Conservation (phyloP, 2,888 invertebrate genomes). For the Chrysolina haemoptera region DNA sequence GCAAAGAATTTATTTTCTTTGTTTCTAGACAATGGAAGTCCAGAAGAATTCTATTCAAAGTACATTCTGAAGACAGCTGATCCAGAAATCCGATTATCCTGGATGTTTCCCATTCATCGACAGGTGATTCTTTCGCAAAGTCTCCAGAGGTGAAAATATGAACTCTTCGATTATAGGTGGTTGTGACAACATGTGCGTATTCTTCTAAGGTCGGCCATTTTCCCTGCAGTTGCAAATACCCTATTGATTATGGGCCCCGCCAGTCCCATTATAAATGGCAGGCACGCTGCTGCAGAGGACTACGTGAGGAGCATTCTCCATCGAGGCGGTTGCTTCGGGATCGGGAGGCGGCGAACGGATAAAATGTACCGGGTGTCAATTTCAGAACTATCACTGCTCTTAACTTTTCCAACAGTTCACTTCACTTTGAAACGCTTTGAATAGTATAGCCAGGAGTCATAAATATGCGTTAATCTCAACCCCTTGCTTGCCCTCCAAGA, state of each 20-base stretch:
- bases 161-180: slow-evolving; percentile 53
- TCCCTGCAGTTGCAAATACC: slow-evolving; percentile 72
- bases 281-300: slow-evolving; percentile 68
- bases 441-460: not conserved
- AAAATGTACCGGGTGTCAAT: slow-evolving; percentile 43
- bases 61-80: not conserved
- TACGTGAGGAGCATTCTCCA: slow-evolving; percentile 70
- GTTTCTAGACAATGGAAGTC: too few species aligned
- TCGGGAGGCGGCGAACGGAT: slow-evolving; percentile 64
- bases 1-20: too few species aligned
- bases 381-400: slow-evolving; percentile 10
- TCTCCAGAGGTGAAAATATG: slow-evolving; percentile 29
- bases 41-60: too few species aligned
- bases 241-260: slow-evolving; percentile 72
- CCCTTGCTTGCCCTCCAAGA: too few species aligned
- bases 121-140: slow-evolving; percentile 11
- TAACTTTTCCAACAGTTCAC: not conserved
- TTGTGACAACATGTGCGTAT: slow-evolving; percentile 67
- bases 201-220: slow-evolving; percentile 67
- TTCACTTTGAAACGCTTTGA: not conserved
- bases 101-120: not conserved
- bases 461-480: not conserved
- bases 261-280: slow-evolving; percentile 71
- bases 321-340: slow-evolving; percentile 67
- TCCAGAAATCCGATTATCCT: not conserved